phyloP scores from a whole-genome alignment of 2,888 invertebrate species.

The Barypeithes pellucidus region DNA sequence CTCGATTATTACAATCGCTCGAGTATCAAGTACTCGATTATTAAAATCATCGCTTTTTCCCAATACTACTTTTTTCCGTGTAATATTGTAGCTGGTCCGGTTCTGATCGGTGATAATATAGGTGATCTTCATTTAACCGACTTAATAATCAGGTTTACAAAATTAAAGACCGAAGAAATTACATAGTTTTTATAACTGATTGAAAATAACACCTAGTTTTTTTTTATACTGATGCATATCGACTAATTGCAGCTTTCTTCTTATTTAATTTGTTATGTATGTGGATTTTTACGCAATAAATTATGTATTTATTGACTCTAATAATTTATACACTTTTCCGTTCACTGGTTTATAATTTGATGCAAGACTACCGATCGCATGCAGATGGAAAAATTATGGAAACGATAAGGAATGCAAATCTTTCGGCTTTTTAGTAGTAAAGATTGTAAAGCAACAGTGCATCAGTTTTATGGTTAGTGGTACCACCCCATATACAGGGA shows the following conservation, averaged over 20 bases:
- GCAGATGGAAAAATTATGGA: no score
- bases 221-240: constrained; percentile 11
- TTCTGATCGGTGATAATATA: neutral
- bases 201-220: constrained; percentile 20
- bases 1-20: no score
- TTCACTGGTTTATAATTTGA: neutral
- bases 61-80: no score
- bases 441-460: no score
- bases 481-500: no score
- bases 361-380: no score
- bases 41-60: no score
- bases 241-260: constrained; percentile 1
- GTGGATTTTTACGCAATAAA: constrained; percentile 18
- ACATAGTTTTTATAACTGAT: constrained; percentile 25
- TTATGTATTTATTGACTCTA: neutral
- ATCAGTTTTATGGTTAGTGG: no score
- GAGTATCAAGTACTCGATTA: no score
- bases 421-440: no score
- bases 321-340: neutral
- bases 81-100: neutral
- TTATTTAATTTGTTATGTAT: constrained; percentile 14
- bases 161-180: constrained; percentile 16
- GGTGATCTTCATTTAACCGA: constrained; percentile 10
- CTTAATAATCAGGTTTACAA: constrained; percentile 17
- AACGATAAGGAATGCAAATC: no score